Evolutionary conservation across 2,797 vertebrate species (phyloP), one percentile per base, ranked within the genome.

Genomic region (Cyclopterus lumpus): DNA sequence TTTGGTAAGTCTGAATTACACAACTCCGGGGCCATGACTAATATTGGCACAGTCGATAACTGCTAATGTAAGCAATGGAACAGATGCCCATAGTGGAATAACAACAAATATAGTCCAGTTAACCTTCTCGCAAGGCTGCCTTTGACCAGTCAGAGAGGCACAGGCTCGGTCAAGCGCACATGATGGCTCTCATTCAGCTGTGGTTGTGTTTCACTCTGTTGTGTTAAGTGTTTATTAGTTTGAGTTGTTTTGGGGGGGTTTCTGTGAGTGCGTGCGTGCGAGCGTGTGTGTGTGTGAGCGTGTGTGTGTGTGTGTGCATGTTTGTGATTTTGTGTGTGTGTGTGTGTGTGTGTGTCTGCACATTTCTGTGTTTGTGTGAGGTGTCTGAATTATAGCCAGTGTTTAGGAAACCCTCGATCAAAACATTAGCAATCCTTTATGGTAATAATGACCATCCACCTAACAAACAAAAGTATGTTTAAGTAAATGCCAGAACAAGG

Each of bases 1-100:
- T 93, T 93, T 94, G 87, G 91, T 93, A 91, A 86, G 79, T 92
- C 90, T 94, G 91, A 91, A 93, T 94, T 93, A 94, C 91, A 94
- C 93, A 93, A 93, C 88, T 93, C 82, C 73, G 65, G 88, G 93
- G 84, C 92, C 90, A 86, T 88, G 80, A 93, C 88, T 91, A 94
- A 93, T 91, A 93, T 90, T 91, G 88, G 88, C 83, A 87, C 85
- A 90, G 88, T 88, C 76, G 82, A 91, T 92, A 94, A 91, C 88
- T 87, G 93, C 89, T 91, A 90, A 92, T 91, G 85, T 88, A 89
- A 92, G 92, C 90, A 72, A 82, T 88, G 86, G 77, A 93, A 93
- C 92, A 94, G 93, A 93, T 94, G 92, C 90, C 90, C 78, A 68
- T 28, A 26, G 54, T 81, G 82, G 70, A 92, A 91, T 81, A 91